Evolutionary conservation across 2,888 invertebrate species (phyloP).

Genomic region (Scaeva pyrastri): DNA sequence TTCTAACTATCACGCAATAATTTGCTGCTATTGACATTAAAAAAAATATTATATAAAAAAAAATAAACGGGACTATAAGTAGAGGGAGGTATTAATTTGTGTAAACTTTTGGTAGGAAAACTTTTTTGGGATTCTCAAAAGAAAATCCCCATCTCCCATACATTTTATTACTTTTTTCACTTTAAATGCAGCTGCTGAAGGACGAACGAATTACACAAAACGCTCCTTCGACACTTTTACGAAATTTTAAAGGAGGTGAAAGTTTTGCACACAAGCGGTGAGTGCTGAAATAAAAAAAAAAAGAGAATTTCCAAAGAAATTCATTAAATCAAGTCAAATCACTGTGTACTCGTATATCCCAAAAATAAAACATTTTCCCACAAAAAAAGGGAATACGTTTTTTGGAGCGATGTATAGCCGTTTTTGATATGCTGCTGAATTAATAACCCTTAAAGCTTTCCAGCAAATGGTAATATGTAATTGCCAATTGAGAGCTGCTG

Average conservation of each 20-base stretch:
- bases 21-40: slow-evolving; percentile 41
- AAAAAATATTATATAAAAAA: slow-evolving; percentile 35
- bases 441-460: slow-evolving; percentile 74
- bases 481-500: slow-evolving; percentile 70
- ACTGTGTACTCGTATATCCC: slow-evolving; percentile 11
- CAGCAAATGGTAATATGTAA: slow-evolving; percentile 64
- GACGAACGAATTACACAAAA: slow-evolving; percentile 23
- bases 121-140: neutral
- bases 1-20: slow-evolving; percentile 47
- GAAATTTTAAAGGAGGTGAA: neutral
- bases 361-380: slow-evolving; percentile 22
- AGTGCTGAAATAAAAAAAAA: neutral
- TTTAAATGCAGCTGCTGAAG: slow-evolving; percentile 25
- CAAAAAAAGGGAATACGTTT: slow-evolving; percentile 26
- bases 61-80: neutral
- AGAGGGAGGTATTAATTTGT: neutral
- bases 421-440: slow-evolving; percentile 62
- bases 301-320: neutral
- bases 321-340: neutral
- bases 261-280: neutral
- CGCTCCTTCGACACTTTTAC: neutral
- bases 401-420: slow-evolving; percentile 26
- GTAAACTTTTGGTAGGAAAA: slow-evolving; percentile 5
- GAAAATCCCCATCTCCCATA: neutral
- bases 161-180: neutral